Percentiles rank a stretch among this genome's conserved stretches.
Evolutionary conservation across 2,797 vertebrate species (phyloP).

Genomic region (Muraenolepis orangiensis): DNA sequence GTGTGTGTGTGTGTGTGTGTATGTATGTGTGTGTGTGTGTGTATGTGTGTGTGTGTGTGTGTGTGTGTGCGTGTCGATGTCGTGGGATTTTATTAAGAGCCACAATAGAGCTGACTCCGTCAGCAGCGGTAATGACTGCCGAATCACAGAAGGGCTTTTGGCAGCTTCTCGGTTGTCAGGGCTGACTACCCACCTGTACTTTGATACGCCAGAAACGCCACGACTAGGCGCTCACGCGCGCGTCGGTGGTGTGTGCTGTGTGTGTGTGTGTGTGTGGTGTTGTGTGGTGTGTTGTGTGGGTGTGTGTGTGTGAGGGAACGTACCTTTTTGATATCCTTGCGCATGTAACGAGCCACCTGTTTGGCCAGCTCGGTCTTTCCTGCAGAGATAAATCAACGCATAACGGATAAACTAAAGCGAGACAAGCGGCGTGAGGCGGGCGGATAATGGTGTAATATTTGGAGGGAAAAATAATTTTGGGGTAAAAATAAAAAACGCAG

Average conservation of each 20-base stretch:
- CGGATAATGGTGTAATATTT: slow-evolving; percentile 16
- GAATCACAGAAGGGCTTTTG: neutral
- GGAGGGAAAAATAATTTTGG: neutral
- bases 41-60: neutral
- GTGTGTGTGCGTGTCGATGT: neutral
- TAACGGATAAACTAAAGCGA: neutral
- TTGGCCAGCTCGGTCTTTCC: slow-evolving; percentile 97
- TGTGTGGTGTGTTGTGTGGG: neutral
- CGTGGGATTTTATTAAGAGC: neutral
- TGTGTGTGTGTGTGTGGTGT: neutral
- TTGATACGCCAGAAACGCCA: neutral
- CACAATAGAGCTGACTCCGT: neutral
- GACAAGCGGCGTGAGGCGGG: neutral
- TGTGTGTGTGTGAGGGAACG: neutral
- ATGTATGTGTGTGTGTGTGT: neutral
- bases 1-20: neutral
- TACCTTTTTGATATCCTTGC: slow-evolving; percentile 95
- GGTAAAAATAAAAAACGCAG: neutral
- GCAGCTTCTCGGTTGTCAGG: slow-evolving; percentile 3
- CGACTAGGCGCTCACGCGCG: neutral
- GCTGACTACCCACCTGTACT: slow-evolving; percentile 11
- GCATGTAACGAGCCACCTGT: slow-evolving; percentile 94
- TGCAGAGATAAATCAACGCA: slow-evolving; percentile 49
- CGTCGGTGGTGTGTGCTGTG: neutral
- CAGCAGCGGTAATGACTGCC: neutral